Percentiles rank a stretch among this genome's conserved stretches.
These are phyloP conservation scores for Hoplias malabaricus DNA, from an alignment of 2,113 vertebrate species.

Conservation along the genomic window DNA sequence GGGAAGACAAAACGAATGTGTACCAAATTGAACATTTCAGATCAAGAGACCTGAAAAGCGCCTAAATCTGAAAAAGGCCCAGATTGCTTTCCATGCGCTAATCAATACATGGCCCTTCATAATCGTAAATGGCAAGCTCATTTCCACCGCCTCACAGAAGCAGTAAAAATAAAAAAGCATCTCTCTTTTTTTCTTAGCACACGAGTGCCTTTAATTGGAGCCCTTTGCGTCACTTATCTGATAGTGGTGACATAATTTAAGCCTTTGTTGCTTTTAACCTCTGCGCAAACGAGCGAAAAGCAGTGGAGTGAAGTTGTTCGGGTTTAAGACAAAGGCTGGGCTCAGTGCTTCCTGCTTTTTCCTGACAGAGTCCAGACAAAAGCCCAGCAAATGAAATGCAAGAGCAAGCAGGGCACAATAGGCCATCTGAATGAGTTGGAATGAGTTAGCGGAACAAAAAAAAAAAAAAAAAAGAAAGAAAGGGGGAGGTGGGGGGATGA, in stretches of 20 bases:
- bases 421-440: slow-evolving; percentile 66
- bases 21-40: slow-evolving; percentile 47
- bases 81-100: slow-evolving; percentile 25
- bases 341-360: slow-evolving; percentile 65
- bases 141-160: slow-evolving; percentile 34
- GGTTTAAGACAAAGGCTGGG: slow-evolving; percentile 63
- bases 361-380: slow-evolving; percentile 66
- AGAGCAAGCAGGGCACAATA: slow-evolving; percentile 60
- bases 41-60: background rate
- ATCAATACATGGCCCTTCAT: slow-evolving; percentile 39
- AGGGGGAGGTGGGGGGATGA: too few species aligned
- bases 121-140: slow-evolving; percentile 25
- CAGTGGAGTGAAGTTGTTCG: slow-evolving; percentile 56
- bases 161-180: slow-evolving; percentile 29
- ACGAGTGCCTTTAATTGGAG: slow-evolving; percentile 53
- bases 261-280: slow-evolving; percentile 53
- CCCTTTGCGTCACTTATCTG: slow-evolving; percentile 49
- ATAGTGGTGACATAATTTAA: slow-evolving; percentile 50
- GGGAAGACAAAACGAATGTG: slow-evolving; percentile 52
- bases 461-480: too few species aligned
- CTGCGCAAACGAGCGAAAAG: slow-evolving; percentile 55
- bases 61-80: background rate
- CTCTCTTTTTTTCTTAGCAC: slow-evolving; percentile 26
- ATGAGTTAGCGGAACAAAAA: slow-evolving; percentile 67
- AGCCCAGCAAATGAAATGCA: slow-evolving; percentile 66